Evolutionary conservation across 2,888 invertebrate genomes (phyloP), one percentile per base, ranked within the genome.

Genomic region (Pharmacophagus antenor): DNA sequence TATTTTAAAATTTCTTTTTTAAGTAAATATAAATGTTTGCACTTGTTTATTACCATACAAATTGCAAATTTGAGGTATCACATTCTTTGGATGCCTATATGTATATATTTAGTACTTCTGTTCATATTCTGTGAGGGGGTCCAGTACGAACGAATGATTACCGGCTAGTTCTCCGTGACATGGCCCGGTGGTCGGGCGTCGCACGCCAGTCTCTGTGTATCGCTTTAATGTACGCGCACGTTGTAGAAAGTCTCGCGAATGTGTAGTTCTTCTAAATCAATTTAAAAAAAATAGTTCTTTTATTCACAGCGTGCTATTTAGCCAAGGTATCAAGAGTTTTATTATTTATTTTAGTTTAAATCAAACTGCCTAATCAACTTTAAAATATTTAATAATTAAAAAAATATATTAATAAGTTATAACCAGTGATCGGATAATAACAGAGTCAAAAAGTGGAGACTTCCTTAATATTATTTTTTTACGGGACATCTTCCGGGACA

Each of bases 241-340:
- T 55, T 46, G 51, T 61, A 61, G 60, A 60, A 60, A 56, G 51
- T 61, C 41, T 23, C 31, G 50, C 42, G 46, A 56, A 41, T 51
- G 60, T 61, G 41, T 25, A 46, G 23, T 56, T 55, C 23, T 50
- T 55, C n/a, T n/a, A 17, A 46, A 47, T 46, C 46, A 17, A 22
- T 52, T 25, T 49, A 44, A 23, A 47, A 53, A 59, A 20, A 21
- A 47, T 42, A 27, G 2, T 25, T 47, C 51, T 31, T 56, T 37
- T 51, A 42, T 50, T 27, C 23, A 46, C 41, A 37, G 51, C 56
- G 60, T 56, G 55, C 55, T 51, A 25, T 44, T 6, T 20, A 42
- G n/a, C 4, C 15, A 37, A 37, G n/a, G n/a, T n/a, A 31, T n/a
- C 15, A 0, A 4, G 2, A 15, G 12, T 0, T 15, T 37, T 37